Conservation (phyloP, 2,888 invertebrate genomes). For the Onthophagus sagittarius region DNA sequence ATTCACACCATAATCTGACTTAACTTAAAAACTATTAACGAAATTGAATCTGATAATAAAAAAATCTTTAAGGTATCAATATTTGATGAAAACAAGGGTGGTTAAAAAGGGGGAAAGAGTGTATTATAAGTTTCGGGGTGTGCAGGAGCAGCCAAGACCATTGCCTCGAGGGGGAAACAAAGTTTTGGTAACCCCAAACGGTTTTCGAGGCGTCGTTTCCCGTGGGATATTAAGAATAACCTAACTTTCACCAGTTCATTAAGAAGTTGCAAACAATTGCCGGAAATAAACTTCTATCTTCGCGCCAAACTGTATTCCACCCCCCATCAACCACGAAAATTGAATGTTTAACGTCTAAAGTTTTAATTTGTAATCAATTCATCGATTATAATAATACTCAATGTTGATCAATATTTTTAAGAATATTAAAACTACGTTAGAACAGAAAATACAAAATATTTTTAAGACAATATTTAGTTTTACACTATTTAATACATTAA, state of each 20-base stretch:
- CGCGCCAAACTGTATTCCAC: too few species aligned
- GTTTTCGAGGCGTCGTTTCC: background rate
- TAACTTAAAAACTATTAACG: background rate
- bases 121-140: background rate
- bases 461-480: too few species aligned
- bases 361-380: too few species aligned
- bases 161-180: background rate
- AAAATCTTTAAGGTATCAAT: background rate
- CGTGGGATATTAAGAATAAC: slow-evolving; percentile 12
- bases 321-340: too few species aligned
- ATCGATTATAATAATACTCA: too few species aligned
- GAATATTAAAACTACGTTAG: too few species aligned
- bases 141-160: background rate
- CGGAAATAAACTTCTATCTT: background rate
- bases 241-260: slow-evolving; percentile 11
- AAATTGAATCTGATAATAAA: background rate
- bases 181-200: background rate
- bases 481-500: too few species aligned
- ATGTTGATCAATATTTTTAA: too few species aligned
- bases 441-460: too few species aligned
- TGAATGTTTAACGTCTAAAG: too few species aligned
- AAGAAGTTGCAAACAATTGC: slow-evolving; percentile 11
- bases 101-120: background rate
- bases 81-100: background rate
- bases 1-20: background rate